Percentiles rank a stretch among this genome's conserved stretches.
These are phyloP conservation scores for Synanthedon vespiformis DNA, from an alignment of 2,888 invertebrate species.

Conservation along the genomic window DNA sequence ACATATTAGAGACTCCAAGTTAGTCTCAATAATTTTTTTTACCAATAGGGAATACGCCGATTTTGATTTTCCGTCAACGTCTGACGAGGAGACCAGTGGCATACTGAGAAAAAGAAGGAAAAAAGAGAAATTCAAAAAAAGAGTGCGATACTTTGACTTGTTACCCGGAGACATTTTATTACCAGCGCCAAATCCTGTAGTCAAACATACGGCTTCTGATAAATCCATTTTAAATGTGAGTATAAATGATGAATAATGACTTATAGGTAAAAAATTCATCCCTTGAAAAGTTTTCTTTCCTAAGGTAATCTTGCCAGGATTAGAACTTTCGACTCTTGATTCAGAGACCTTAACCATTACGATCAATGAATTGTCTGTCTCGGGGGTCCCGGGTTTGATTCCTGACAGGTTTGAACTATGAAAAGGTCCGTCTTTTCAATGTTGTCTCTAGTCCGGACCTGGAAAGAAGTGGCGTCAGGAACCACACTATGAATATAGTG, in stretches of 20 bases:
- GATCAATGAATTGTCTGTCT: too few relatives aligned
- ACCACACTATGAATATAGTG: too few relatives aligned
- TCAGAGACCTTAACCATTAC: too few relatives aligned
- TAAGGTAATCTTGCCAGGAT: neutral
- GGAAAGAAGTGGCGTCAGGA: too few relatives aligned
- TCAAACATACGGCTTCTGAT: constrained; percentile 44
- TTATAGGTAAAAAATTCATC: too few relatives aligned
- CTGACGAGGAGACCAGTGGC: constrained; percentile 13
- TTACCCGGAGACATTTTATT: constrained; percentile 38
- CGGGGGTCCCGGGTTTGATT: too few relatives aligned
- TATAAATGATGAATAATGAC: constrained; percentile 2
- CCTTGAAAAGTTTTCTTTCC: too few relatives aligned
- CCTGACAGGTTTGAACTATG: too few relatives aligned
- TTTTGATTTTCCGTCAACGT: constrained; percentile 6
- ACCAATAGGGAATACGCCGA: constrained; percentile 14
- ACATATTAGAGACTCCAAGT: too few relatives aligned
- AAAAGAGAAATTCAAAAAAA: constrained; percentile 22
- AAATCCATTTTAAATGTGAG: constrained; percentile 47
- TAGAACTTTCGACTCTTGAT: too few relatives aligned
- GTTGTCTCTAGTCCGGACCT: too few relatives aligned
- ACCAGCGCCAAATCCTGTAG: constrained; percentile 28
- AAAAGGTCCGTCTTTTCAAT: too few relatives aligned
- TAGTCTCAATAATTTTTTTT: neutral
- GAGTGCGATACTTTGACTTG: constrained; percentile 41
- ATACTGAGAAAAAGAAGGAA: constrained; percentile 18